phyloP scores from a whole-genome alignment of 2,113 vertebrate species.

The Ptyas mucosa region DNA sequence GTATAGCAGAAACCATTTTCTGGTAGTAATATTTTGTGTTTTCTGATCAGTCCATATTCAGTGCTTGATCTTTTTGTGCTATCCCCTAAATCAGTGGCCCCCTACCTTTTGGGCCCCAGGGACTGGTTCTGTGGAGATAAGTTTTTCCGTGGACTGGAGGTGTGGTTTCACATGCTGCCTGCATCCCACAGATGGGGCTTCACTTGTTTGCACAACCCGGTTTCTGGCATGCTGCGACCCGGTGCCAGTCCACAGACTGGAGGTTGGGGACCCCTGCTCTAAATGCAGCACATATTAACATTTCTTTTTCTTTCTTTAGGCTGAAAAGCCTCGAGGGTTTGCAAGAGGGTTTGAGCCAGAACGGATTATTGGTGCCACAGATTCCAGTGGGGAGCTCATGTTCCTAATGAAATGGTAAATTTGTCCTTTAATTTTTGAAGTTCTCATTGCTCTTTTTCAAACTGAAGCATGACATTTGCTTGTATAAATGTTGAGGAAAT shows the following conservation, averaged over 20 bases:
- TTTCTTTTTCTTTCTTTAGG: slow-evolving; percentile 66
- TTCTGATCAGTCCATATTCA: background rate
- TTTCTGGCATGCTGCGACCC: background rate
- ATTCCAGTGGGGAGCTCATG: slow-evolving; percentile 98
- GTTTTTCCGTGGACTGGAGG: background rate
- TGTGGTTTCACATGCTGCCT: background rate
- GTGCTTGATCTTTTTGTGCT: background rate
- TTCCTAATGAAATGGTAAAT: slow-evolving; percentile 99
- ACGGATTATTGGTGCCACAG: slow-evolving; percentile 94
- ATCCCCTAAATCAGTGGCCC: background rate
- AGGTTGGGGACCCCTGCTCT: too few relatives aligned
- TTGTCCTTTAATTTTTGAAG: slow-evolving; percentile 15
- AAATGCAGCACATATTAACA: background rate
- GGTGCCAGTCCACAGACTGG: too few relatives aligned
- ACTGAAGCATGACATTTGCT: background rate
- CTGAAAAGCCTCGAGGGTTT: slow-evolving; percentile 92
- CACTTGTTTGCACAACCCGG: background rate
- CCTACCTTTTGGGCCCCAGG: background rate
- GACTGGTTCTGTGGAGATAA: background rate
- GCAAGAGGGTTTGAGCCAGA: slow-evolving; percentile 92
- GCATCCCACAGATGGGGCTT: too few relatives aligned
- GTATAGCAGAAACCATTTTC: background rate
- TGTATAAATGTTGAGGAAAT: background rate
- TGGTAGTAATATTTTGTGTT: background rate
- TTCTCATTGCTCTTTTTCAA: background rate